phyloP scores from a whole-genome alignment of 2,113 vertebrate species.

The Spea multiplicata region DNA sequence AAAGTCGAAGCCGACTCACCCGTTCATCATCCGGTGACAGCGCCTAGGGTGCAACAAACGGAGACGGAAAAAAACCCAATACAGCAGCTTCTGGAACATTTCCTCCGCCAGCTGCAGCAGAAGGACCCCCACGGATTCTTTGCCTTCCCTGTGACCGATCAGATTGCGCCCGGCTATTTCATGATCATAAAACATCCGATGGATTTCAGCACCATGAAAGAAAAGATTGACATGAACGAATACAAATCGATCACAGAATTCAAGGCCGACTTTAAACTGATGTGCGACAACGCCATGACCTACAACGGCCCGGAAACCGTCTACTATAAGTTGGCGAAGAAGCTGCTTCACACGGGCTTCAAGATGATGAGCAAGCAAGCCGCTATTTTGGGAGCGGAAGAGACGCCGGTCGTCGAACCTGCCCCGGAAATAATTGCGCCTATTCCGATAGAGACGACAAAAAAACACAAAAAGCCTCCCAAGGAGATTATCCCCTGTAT shows the following conservation, averaged over 20 bases:
- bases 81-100: constrained; percentile 91
- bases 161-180: constrained; percentile 95
- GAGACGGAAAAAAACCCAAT: constrained; percentile 91
- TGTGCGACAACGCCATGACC: constrained; percentile 98
- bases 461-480: constrained; percentile 91
- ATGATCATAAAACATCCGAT: constrained; percentile 98
- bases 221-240: constrained; percentile 89
- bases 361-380: constrained; percentile 99
- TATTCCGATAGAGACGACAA: constrained; percentile 83
- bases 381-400: constrained; percentile 91
- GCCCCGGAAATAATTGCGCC: constrained; percentile 82
- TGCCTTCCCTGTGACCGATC: constrained; percentile 93
- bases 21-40: constrained; percentile 83
- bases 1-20: constrained; percentile 86
- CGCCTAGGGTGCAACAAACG: constrained; percentile 88
- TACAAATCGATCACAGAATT: constrained; percentile 98
- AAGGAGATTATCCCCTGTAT: constrained; percentile 90
- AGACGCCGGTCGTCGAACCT: constrained; percentile 79
- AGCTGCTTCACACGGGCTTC: constrained; percentile 95
- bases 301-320: constrained; percentile 98
- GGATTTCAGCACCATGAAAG: constrained; percentile 98
- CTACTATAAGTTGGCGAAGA: constrained; percentile 98
- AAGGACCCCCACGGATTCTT: constrained; percentile 98
- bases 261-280: constrained; percentile 98
- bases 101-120: constrained; percentile 91